Evolutionary conservation across 2,113 vertebrate genomes (phyloP).

Genomic region (Tapirus terrestris): DNA sequence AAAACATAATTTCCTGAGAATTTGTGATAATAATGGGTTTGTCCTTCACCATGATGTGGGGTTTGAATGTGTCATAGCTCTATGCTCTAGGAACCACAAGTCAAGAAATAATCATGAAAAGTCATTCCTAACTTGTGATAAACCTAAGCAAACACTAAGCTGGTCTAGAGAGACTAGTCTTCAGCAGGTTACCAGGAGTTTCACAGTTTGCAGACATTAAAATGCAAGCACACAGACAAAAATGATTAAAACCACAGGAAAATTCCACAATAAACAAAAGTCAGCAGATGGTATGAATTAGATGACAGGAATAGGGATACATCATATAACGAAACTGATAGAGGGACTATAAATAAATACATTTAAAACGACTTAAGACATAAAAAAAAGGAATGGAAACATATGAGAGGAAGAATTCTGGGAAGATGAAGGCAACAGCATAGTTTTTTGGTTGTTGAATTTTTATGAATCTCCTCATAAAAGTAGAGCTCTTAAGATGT

Average conservation of each 20-base stretch:
- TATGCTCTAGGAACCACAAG: background rate
- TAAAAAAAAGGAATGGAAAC: background rate
- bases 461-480: background rate
- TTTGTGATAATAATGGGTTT: background rate
- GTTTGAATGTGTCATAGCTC: background rate
- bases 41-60: background rate
- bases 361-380: background rate
- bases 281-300: background rate
- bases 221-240: background rate
- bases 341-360: background rate
- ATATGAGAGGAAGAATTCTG: background rate
- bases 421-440: background rate
- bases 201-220: background rate
- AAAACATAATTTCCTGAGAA: background rate
- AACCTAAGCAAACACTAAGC: background rate
- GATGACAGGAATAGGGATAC: background rate
- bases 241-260: background rate
- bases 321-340: background rate
- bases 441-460: background rate
- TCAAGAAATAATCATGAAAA: background rate
- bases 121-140: background rate
- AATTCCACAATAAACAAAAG: background rate
- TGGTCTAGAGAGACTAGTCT: background rate
- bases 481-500: background rate
- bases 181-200: background rate